Evolutionary conservation across 2,113 vertebrate genomes (phyloP), one percentile per base, ranked within the genome.

Genomic region (Silurus glanis): DNA sequence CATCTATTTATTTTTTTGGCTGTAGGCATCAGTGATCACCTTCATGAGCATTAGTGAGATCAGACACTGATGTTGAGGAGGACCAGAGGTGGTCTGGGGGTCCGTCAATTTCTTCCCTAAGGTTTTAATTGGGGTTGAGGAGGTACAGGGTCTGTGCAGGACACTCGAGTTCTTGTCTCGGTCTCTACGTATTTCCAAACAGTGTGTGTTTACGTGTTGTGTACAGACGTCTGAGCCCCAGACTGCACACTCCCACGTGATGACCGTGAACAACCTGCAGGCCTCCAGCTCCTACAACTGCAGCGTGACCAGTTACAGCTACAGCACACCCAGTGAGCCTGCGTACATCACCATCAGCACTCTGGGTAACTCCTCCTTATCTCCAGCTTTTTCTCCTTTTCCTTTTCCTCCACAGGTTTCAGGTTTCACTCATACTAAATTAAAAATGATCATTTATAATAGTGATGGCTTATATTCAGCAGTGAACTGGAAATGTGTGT

Each of bases 211-310:
- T 58, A 37, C 37, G 45, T 69, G 8, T 86, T 23, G 83, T 21
- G n/a, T 80, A 51, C 90, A 90, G 93, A 87, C 90, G 8, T 90
- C 94, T 81, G 97, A 99, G 47, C 96, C 97, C 0, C 89, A 96
- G 93, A 94, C 93, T 0, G 94, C 96, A 25, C 95, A 90, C 58
- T 95, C 96, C 0, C 97, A 98, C 0, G 92, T 98, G 0, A 93
- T 97, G 87, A 99, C 96, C 0, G 91, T 99, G 53, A 95, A 95
- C 10, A 96, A 95, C 85, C 93, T 99, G 71, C 91, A 83, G 17
- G 96, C 97, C 0, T 96, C 96, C 49, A 97, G 96, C 0, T 91
- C 95, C 72, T 99, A 99, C 93, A 99, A 99, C 94, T 99, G 98
- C 88, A 97, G 95, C 0, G 94, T 99, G 87, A 97, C 94, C 90